Base-by-base conservation (phyloP, 2,888 invertebrate genomes). In the Chaetoderma sp. region DNA sequence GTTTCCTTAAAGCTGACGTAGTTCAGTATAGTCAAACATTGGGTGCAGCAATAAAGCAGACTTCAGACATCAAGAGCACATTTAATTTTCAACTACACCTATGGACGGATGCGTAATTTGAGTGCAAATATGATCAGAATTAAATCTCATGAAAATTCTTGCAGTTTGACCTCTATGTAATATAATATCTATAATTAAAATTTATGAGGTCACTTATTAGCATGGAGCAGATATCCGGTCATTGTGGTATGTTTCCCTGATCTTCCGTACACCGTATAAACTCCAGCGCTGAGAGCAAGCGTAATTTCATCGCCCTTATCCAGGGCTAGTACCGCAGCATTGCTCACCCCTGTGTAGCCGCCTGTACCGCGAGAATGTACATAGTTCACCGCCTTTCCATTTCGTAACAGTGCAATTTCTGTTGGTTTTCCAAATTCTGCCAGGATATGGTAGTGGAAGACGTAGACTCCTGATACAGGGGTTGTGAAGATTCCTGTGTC, bases 401-500 rank as follows among this genome's bases (percentile, higher is more conserved):
- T 56, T 13, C 25, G n/a, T n/a, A 21, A 23, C n/a, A 56, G 39
- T 13, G 25, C 16, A 2, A 56, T 23, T 23, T 56, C 56, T 33
- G n/a, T 4, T 3, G 52, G 28, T 28, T 52, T 45, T 23, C 36
- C 27, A 25, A 18, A 47, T 27, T 62, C 55, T 5, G 45, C 54
- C 23, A 75, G 63, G n/a, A 72, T 61, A 18, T 68, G 72, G 36
- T 69, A 54, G 45, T 66, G 63, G 57, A 74, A 70, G 44, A 68
- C 23, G 60, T 75, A 73, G 21, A 71, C 67, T 3, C 74, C 73
- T 0, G 71, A 49, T 8, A 65, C 30, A 0, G 71, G 66, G 16
- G 70, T 67, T 1, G 68, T 68, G 66, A 75, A 73, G 60, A 70
- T 68, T 23, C 74, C 74, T 1, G 70, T 67, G 33, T 70, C 70